Conservation (phyloP, 2,113 vertebrate species). For the Ascaphus truei region DNA sequence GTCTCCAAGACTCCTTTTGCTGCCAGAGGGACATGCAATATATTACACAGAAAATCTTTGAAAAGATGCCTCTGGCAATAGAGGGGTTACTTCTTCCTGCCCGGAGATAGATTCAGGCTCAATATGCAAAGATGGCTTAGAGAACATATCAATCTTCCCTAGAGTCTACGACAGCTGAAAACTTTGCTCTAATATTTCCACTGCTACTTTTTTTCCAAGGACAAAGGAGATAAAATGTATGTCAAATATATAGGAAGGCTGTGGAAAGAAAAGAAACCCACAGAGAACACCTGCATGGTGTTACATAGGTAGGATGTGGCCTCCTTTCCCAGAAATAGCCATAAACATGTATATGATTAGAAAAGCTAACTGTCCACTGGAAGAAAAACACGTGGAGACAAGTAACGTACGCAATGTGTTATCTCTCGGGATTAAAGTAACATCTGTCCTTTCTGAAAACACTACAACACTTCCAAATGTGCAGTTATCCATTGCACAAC, state of each 20-base stretch:
- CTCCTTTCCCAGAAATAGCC: conserved; percentile 37
- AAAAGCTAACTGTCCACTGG: conserved; percentile 34
- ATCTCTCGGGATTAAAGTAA: conserved; percentile 23
- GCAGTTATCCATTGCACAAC: neutral
- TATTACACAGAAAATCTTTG: conserved; percentile 29
- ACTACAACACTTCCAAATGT: neutral
- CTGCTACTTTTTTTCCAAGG: conserved; percentile 73
- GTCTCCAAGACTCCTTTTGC: conserved; percentile 25
- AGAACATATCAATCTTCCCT: conserved; percentile 76
- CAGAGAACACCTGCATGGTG: conserved; percentile 49
- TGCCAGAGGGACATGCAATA: conserved; percentile 26
- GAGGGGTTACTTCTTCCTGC: conserved; percentile 42
- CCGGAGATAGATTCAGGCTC: conserved; percentile 62
- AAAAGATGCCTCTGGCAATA: conserved; percentile 29
- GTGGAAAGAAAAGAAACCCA: conserved; percentile 47
- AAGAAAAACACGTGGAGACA: conserved; percentile 27
- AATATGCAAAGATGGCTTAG: conserved; percentile 55
- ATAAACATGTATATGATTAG: conserved; percentile 45
- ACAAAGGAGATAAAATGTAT: conserved; percentile 81
- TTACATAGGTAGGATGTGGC: conserved; percentile 42
- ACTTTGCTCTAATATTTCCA: conserved; percentile 69
- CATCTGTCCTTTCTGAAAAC: neutral
- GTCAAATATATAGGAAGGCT: conserved; percentile 64
- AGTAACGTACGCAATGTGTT: conserved; percentile 23
- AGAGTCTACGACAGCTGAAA: conserved; percentile 74